Conservation (phyloP, 2,113 vertebrate species). For the Elaphurus davidianus region DNA sequence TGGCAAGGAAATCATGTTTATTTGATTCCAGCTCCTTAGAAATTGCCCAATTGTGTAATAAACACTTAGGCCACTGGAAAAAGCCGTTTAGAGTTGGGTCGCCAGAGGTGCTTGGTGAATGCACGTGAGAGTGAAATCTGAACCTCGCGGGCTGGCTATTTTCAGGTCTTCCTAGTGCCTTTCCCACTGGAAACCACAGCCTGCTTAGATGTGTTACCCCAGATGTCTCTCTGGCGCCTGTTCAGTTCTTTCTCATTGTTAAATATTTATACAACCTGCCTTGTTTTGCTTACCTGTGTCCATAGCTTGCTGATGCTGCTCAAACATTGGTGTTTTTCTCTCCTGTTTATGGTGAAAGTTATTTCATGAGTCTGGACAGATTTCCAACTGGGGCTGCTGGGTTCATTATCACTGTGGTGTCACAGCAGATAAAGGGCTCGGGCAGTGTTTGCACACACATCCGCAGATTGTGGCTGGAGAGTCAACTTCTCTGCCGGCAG, state of each 20-base stretch:
- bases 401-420: not conserved
- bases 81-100: not conserved
- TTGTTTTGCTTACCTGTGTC: constrained; percentile 55
- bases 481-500: not conserved
- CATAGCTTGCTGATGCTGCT: constrained; percentile 1
- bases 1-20: not conserved
- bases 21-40: not conserved
- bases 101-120: not conserved
- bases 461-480: no score
- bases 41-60: constrained; percentile 6
- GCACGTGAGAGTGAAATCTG: not conserved
- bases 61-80: not conserved
- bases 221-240: constrained; percentile 75
- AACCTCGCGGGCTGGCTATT: not conserved
- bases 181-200: constrained; percentile 22
- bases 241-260: constrained; percentile 65
- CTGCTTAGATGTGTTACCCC: constrained; percentile 66
- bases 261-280: constrained; percentile 74
- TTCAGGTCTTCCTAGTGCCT: constrained; percentile 16
- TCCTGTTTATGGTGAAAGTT: not conserved
- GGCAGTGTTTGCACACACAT: not conserved
- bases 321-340: not conserved
- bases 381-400: not conserved
- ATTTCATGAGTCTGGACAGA: not conserved
- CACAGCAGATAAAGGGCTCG: not conserved